Conservation (phyloP, 2,113 vertebrate species). For the Deroptyus accipitrinus region DNA sequence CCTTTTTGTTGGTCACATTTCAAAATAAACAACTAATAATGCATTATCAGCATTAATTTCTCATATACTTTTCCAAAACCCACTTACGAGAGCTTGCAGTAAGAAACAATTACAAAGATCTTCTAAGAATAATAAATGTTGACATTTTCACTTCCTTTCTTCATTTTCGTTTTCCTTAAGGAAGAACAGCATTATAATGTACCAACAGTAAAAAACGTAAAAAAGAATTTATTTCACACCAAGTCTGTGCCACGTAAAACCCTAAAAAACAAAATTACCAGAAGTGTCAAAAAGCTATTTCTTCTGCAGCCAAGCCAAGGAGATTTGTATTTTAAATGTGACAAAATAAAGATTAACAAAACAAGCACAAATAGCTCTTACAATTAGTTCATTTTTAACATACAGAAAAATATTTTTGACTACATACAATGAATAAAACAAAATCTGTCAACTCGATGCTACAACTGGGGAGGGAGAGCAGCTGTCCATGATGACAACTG, state of each 20-base stretch:
- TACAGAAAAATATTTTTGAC: neutral
- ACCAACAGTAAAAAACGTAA: neutral
- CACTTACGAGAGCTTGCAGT: neutral
- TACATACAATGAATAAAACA: neutral
- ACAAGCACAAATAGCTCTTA: neutral
- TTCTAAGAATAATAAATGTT: neutral
- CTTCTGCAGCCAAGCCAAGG: neutral
- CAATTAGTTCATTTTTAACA: neutral
- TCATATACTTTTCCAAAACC: neutral
- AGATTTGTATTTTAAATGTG: neutral
- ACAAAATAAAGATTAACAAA: neutral
- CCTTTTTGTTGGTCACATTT: neutral
- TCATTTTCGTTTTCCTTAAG: neutral
- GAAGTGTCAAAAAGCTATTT: neutral
- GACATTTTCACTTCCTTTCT: neutral
- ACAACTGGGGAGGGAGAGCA: neutral
- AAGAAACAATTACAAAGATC: neutral
- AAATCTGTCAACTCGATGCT: neutral
- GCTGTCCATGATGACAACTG: neutral
- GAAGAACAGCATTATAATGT: neutral
- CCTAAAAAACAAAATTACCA: neutral
- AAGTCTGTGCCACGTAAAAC: neutral
- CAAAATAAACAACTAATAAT: neutral
- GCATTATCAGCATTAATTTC: neutral
- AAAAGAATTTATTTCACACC: neutral